Base-by-base conservation (phyloP, 2,797 vertebrate species). In the Dermochelys coriacea region DNA sequence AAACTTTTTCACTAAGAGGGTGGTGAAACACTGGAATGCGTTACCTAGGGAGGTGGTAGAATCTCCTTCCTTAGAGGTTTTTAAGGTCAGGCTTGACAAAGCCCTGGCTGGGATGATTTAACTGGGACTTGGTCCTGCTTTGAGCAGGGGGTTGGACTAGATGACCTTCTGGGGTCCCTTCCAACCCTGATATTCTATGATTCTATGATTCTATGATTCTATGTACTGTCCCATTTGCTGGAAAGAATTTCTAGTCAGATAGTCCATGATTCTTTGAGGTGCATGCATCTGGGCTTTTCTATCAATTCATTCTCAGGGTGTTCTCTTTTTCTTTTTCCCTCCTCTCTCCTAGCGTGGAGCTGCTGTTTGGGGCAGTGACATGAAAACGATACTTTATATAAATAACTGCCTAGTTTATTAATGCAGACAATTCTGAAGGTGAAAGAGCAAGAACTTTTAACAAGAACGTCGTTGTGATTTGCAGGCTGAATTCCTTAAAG, bases 391-490 rank as follows among this genome's bases (percentile, higher is more conserved):
- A 52, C n/a, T 54, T 79, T 15, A 41, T 1, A 4, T 83, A 91
- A 95, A 68, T 0, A 0, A 51, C 84, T 90, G 94, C 34, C 74
- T 90, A 90, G 87, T 10, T 71, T 71, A 71, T 96, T 88, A 95
- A 80, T 16, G 16, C 81, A 90, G 82, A 87, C 31, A 59, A 14
- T 68, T 85, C 8, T 91, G 82, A 94, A 96, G 84, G 75, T 59
- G 91, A 95, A 89, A 95, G 79, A 91, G n/a, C 71, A 91, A 94
- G 81, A 94, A 84, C 41, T 94, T 82, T 82, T 59, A 59, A 59
- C 59, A 57, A 59, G 29, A 59, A 59, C 12, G 82, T 80, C 77
- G 84, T 93, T 96, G 92, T 91, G 77, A 74, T 77, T 88, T 84
- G 94, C 64, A 45, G 0, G 37, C 25, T 84, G 47, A 34, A 91